Percentiles rank a stretch among this genome's conserved stretches.
These are phyloP conservation scores for Mamestra configurata DNA, from an alignment of 1,140 invertebrate genomes.

Conservation along the genomic window DNA sequence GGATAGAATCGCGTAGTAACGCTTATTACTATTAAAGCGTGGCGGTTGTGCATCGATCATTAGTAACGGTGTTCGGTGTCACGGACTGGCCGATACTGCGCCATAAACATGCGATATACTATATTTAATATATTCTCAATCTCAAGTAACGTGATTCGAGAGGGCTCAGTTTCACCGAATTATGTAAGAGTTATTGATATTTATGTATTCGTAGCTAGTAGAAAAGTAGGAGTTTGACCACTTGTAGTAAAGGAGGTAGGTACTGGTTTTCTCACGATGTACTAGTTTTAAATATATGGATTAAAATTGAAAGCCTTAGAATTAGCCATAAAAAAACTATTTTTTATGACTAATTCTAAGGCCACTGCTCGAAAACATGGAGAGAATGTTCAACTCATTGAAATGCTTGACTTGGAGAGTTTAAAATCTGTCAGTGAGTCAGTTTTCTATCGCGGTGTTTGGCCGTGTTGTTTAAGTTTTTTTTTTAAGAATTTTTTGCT, in stretches of 20 bases:
- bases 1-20: conserved; percentile 61
- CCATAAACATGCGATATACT: conserved; percentile 43
- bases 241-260: not conserved
- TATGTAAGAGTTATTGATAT: conserved; percentile 10
- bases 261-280: not conserved
- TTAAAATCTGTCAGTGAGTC: too few relatives aligned
- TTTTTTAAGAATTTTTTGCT: too few relatives aligned
- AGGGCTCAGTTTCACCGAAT: conserved; percentile 17
- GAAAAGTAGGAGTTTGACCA: not conserved
- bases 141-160: not conserved
- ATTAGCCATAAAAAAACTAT: too few relatives aligned
- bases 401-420: too few relatives aligned
- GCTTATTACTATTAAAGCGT: conserved; percentile 61
- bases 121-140: conserved; percentile 8
- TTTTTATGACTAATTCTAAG: too few relatives aligned
- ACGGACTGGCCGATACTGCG: conserved; percentile 52
- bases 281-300: too few relatives aligned
- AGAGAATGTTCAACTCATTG: too few relatives aligned
- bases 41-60: conserved; percentile 68
- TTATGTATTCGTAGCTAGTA: not conserved
- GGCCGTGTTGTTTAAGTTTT: too few relatives aligned
- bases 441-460: too few relatives aligned
- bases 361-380: too few relatives aligned
- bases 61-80: conserved; percentile 63
- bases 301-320: too few relatives aligned